phyloP scores from a whole-genome alignment of 2,113 vertebrate species.

The Hassar affinis region DNA sequence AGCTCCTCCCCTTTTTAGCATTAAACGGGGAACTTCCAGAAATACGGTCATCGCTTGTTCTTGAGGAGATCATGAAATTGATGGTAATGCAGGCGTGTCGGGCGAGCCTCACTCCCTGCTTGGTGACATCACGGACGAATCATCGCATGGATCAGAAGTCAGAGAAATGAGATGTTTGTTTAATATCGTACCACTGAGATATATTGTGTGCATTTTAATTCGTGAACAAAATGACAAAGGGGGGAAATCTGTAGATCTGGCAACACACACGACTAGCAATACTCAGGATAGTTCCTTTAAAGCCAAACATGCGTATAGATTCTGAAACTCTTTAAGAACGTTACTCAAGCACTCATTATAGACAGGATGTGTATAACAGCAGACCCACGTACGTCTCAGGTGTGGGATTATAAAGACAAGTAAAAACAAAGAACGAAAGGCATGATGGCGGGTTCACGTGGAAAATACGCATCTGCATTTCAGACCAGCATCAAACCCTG shows the following conservation, averaged over 20 bases:
- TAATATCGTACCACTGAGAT: too few species aligned
- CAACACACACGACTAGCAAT: background rate
- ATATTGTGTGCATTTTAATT: too few species aligned
- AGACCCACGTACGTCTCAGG: background rate
- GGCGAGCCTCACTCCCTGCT: background rate
- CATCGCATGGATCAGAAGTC: background rate
- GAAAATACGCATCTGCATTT: background rate
- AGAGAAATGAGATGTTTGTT: too few species aligned
- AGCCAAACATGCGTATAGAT: background rate
- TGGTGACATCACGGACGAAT: background rate
- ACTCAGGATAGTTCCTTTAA: background rate
- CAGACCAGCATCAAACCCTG: background rate
- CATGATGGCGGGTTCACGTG: background rate
- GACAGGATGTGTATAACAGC: too few species aligned
- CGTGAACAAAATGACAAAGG: too few species aligned
- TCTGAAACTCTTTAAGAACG: background rate
- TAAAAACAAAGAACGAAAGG: too few species aligned
- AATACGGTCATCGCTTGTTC: background rate
- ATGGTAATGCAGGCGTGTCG: background rate
- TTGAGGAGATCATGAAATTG: background rate
- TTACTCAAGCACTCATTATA: background rate
- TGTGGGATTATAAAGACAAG: too few species aligned
- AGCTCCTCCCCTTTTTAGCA: too few species aligned
- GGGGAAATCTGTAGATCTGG: background rate
- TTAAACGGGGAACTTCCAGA: background rate